Conservation (phyloP, 2,113 vertebrate species). For the Edolisoma coerulescens region DNA sequence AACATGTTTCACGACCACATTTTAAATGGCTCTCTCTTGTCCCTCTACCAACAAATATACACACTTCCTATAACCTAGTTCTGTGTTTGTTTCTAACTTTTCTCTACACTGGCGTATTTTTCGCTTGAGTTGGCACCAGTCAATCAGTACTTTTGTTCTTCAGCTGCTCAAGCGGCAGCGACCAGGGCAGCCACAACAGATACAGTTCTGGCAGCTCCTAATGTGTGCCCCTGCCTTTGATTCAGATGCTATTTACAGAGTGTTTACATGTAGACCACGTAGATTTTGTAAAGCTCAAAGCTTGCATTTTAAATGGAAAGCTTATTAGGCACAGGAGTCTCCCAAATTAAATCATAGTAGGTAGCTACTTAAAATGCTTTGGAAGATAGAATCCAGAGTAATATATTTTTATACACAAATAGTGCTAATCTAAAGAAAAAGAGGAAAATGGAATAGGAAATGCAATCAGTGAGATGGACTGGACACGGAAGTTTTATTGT, state of each 20-base stretch:
- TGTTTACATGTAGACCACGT: constrained; percentile 74
- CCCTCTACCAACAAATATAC: not conserved
- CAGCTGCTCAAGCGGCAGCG: constrained; percentile 65
- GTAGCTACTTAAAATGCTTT: constrained; percentile 54
- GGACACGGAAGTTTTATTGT: not conserved
- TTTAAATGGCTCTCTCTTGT: not conserved
- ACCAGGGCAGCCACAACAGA: constrained; percentile 74
- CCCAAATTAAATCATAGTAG: constrained; percentile 69
- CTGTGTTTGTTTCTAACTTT: constrained; percentile 25
- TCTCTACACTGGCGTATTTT: not conserved
- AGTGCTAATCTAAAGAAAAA: not conserved
- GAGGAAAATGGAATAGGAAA: not conserved
- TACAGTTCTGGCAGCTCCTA: constrained; percentile 61
- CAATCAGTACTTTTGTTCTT: constrained; percentile 68
- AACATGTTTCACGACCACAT: not conserved
- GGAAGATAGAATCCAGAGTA: constrained; percentile 1
- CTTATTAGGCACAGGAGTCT: constrained; percentile 60
- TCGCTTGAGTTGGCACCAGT: constrained; percentile 66
- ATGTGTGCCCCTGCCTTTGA: constrained; percentile 58
- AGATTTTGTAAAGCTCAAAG: constrained; percentile 50
- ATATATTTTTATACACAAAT: constrained; percentile 43
- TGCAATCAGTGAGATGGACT: not conserved
- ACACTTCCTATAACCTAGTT: not conserved
- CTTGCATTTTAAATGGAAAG: constrained; percentile 65
- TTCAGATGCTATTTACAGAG: constrained; percentile 63